phyloP scores from a whole-genome alignment of 2,113 vertebrate genomes.

The Kobus ellipsiprymnus region DNA sequence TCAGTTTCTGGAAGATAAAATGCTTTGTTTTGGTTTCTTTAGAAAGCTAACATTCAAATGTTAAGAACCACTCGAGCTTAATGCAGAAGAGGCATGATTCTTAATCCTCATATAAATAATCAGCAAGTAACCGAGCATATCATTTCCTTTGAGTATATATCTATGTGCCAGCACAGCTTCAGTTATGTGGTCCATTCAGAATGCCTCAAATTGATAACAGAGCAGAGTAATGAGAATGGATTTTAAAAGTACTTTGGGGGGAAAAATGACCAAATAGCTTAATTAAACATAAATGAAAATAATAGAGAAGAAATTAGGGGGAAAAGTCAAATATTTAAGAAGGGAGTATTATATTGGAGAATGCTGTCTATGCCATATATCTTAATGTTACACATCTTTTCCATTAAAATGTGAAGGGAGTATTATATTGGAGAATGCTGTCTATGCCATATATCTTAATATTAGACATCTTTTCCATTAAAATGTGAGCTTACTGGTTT shows the following conservation, averaged over 20 bases:
- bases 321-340: background rate
- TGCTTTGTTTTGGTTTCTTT: background rate
- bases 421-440: background rate
- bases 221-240: background rate
- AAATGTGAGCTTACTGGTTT: background rate
- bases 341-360: background rate
- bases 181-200: background rate
- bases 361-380: background rate
- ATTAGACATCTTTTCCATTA: background rate
- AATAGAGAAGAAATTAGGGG: background rate
- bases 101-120: background rate
- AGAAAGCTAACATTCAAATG: background rate
- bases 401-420: background rate
- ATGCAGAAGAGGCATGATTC: background rate
- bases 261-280: background rate
- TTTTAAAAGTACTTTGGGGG: background rate
- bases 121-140: background rate
- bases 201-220: background rate
- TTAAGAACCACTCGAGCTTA: background rate
- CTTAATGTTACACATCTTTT: background rate
- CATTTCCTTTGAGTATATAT: background rate
- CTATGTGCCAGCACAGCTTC: background rate
- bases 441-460: background rate
- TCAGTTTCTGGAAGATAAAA: conserved; percentile 4
- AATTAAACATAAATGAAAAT: background rate